A percentile compares a stretch with the other conserved stretches of the same genome.
phyloP scores from a whole-genome alignment of 2,888 invertebrate species.

The Cheilosia soror region DNA sequence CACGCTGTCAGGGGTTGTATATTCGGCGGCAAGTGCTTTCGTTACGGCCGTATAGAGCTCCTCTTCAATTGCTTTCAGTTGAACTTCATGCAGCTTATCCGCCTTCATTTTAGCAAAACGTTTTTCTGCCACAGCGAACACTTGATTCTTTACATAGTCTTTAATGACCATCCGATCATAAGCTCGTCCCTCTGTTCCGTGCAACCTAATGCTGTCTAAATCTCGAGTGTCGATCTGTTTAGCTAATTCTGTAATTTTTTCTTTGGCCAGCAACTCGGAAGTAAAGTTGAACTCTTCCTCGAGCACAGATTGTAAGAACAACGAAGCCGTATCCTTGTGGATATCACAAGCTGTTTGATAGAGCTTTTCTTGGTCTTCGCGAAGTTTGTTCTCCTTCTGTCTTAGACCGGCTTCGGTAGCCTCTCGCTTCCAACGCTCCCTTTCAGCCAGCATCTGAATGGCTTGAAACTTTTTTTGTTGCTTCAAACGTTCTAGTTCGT shows the following conservation, averaged over 20 bases:
- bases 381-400: conserved; percentile 89
- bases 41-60: conserved; percentile 29
- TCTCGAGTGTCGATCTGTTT: conserved; percentile 84
- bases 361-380: conserved; percentile 91
- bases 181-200: background rate
- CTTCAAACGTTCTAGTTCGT: conserved; percentile 90
- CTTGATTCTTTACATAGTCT: conserved; percentile 32
- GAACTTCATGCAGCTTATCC: background rate
- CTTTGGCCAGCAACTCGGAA: conserved; percentile 85
- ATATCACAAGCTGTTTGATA: conserved; percentile 86
- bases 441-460: conserved; percentile 90
- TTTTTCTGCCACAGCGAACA: conserved; percentile 44
- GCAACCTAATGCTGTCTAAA: background rate
- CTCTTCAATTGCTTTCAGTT: conserved; percentile 40
- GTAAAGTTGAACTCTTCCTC: conserved; percentile 86
- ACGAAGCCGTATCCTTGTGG: conserved; percentile 85
- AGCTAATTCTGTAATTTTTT: conserved; percentile 85
- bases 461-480: conserved; percentile 92
- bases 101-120: conserved; percentile 26
- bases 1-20: conserved; percentile 21
- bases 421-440: conserved; percentile 90
- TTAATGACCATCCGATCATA: conserved; percentile 15
- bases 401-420: conserved; percentile 91
- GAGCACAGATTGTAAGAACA: conserved; percentile 87
- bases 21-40: conserved; percentile 9